Evolutionary conservation across 2,113 vertebrate genomes (phyloP).

Genomic region (Stegastes partitus): DNA sequence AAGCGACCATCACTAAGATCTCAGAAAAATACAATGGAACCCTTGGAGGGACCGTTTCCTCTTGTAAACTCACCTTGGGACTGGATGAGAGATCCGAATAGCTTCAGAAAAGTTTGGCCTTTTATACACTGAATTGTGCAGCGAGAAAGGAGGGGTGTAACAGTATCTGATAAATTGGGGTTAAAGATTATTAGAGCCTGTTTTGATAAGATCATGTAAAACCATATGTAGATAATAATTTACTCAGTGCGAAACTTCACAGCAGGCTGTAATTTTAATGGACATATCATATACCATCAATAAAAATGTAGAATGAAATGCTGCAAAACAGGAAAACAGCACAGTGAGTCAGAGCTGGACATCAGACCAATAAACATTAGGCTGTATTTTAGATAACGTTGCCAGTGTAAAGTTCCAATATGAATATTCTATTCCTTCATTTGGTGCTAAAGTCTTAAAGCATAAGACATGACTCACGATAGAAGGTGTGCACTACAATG

Average conservation of each 20-base stretch:
- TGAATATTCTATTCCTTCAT: too few species aligned
- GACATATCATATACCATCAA: background rate
- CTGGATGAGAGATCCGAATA: constrained; percentile 12
- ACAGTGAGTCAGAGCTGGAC: too few species aligned
- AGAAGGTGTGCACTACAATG: too few species aligned
- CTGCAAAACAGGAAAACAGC: too few species aligned
- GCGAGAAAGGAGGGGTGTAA: background rate
- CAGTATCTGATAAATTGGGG: background rate
- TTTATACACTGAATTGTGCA: constrained; percentile 52
- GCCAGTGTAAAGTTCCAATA: too few species aligned
- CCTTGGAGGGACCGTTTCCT: background rate
- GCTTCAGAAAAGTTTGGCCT: constrained; percentile 1
- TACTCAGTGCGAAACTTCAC: constrained; percentile 10
- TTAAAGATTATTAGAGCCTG: constrained; percentile 34
- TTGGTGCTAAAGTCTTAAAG: too few species aligned
- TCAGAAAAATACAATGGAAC: background rate
- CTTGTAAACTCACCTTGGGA: constrained; percentile 49
- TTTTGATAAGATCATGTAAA: constrained; percentile 53
- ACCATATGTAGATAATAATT: constrained; percentile 45
- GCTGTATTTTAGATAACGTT: too few species aligned
- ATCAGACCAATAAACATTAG: too few species aligned
- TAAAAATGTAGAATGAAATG: too few species aligned
- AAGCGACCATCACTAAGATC: background rate
- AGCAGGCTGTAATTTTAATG: background rate
- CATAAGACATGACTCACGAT: too few species aligned